phyloP scores from a whole-genome alignment of 2,797 vertebrate species.

The Malurus splendens region DNA sequence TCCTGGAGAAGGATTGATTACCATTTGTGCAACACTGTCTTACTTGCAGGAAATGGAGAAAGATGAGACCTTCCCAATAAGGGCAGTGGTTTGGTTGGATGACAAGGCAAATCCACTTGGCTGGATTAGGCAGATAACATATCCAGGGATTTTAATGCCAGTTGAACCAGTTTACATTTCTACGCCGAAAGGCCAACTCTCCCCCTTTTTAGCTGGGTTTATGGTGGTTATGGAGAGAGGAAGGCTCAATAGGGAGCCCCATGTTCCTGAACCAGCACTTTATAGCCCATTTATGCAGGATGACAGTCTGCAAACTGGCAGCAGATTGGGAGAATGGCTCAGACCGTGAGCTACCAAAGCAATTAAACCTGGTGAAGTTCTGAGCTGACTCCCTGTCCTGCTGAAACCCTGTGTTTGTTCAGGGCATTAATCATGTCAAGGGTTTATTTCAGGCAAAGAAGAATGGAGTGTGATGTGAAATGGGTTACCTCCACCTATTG shows the following conservation, averaged over 20 bases:
- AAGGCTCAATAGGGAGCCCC: not conserved
- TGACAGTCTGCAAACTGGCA: not conserved
- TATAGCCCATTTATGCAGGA: not conserved
- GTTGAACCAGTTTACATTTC: not conserved
- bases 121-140: not conserved
- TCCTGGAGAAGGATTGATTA: not conserved
- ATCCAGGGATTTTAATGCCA: not conserved
- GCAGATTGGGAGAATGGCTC: not conserved
- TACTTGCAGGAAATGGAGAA: not conserved
- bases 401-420: not conserved
- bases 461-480: not conserved
- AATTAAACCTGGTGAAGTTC: not conserved
- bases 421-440: not conserved
- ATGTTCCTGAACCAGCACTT: not conserved
- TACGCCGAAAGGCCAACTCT: fast-evolving
- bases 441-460: not conserved
- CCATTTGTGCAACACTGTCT: not conserved
- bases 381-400: not conserved
- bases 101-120: fast-evolving
- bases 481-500: not conserved
- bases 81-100: not conserved
- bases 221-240: not conserved
- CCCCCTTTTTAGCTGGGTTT: not conserved
- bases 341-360: not conserved
- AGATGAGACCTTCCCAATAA: not conserved